Evolutionary conservation across 2,888 invertebrate species (phyloP).

Genomic region (Melanargia galathea): DNA sequence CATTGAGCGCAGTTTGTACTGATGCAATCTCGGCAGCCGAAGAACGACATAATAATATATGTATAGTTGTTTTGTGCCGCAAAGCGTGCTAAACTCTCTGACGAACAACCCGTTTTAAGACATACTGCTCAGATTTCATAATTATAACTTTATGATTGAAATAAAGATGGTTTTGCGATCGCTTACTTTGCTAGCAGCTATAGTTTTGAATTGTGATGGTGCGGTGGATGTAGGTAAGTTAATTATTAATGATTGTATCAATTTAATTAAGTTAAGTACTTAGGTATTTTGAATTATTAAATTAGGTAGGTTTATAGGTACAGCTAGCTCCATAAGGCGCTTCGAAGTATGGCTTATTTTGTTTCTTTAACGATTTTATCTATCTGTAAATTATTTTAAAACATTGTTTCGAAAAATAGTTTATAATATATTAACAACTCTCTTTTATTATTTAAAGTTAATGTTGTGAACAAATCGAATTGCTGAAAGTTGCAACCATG

Average conservation of each 20-base stretch:
- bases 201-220: constrained; percentile 51
- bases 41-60: constrained; percentile 15
- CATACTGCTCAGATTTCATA: constrained; percentile 7
- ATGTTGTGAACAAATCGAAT: too few relatives aligned
- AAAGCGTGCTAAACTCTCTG: constrained; percentile 28
- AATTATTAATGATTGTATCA: constrained; percentile 29
- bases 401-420: too few relatives aligned
- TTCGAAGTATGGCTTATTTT: too few relatives aligned
- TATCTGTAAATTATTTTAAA: too few relatives aligned
- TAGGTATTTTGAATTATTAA: too few relatives aligned
- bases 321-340: too few relatives aligned
- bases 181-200: constrained; percentile 46
- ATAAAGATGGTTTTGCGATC: constrained; percentile 37
- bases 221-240: constrained; percentile 62
- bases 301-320: too few relatives aligned
- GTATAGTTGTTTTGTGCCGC: constrained; percentile 19
- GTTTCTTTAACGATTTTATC: too few relatives aligned
- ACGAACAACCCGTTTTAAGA: constrained; percentile 24
- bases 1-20: constrained; percentile 58
- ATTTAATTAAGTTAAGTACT: too few relatives aligned
- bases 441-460: too few relatives aligned
- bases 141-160: constrained; percentile 40
- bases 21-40: constrained; percentile 54
- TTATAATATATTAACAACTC: too few relatives aligned
- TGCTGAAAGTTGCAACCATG: too few relatives aligned